Percentiles rank a stretch among this genome's conserved stretches.
Evolutionary conservation across 2,797 vertebrate genomes (phyloP).

Genomic region (Enteromius afrohamiltoni): DNA sequence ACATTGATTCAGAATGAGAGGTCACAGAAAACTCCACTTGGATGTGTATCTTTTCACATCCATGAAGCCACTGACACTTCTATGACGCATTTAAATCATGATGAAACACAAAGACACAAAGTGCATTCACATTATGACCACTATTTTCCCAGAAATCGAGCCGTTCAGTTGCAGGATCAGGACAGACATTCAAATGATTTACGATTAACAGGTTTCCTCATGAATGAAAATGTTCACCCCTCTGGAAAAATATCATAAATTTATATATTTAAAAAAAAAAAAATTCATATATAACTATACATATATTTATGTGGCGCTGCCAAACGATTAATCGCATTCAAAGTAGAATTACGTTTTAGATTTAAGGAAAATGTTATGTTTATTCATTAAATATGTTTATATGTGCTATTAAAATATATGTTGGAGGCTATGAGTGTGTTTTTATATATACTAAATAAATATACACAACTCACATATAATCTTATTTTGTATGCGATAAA

Average conservation of each 20-base stretch:
- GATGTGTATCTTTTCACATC: not conserved
- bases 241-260: not conserved
- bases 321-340: too few relatives aligned
- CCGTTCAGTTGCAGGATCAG: not conserved
- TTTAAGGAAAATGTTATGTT: too few relatives aligned
- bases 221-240: not conserved
- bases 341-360: too few relatives aligned
- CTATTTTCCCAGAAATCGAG: not conserved
- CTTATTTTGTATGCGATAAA: too few relatives aligned
- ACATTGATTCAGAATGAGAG: constrained; percentile 3
- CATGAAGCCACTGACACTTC: not conserved
- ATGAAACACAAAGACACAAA: not conserved
- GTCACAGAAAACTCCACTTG: constrained; percentile 7
- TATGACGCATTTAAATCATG: not conserved
- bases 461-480: not conserved
- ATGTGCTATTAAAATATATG: too few relatives aligned
- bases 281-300: too few relatives aligned
- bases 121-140: constrained; percentile 6
- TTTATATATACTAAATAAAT: too few relatives aligned
- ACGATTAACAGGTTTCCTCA: not conserved
- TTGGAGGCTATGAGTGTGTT: too few relatives aligned
- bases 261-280: too few relatives aligned
- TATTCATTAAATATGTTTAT: too few relatives aligned
- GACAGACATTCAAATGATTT: not conserved
- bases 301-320: too few relatives aligned